phyloP scores from a whole-genome alignment of 2,888 invertebrate genomes.

The Drosophila picticornis region DNA sequence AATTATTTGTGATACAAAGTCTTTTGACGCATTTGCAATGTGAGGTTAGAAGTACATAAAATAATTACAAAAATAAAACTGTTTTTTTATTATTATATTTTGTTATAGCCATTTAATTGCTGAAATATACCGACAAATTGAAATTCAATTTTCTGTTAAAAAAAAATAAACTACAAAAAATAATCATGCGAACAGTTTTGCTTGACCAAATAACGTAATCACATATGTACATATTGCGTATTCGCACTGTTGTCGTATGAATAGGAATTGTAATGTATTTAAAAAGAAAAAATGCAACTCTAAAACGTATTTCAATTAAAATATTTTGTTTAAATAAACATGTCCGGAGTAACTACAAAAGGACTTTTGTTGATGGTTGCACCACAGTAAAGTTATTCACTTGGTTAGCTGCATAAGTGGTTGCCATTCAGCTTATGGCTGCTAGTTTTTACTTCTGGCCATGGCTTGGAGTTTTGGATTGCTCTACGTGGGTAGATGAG shows the following conservation, averaged over 20 bases:
- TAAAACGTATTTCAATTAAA: slow-evolving; percentile 71
- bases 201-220: not conserved
- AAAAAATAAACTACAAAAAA: not conserved
- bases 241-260: not conserved
- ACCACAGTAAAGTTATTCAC: slow-evolving; percentile 65
- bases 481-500: slow-evolving; percentile 7
- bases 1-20: no score
- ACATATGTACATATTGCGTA: not conserved
- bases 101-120: not conserved
- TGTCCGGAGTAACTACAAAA: slow-evolving; percentile 57
- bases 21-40: no score
- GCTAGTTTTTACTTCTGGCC: slow-evolving; percentile 9
- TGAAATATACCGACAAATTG: not conserved
- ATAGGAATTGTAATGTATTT: not conserved
- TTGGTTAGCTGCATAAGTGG: slow-evolving; percentile 63
- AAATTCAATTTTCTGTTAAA: not conserved
- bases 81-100: not conserved
- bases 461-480: slow-evolving; percentile 30
- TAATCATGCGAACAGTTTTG: not conserved
- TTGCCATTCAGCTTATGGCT: slow-evolving; percentile 10
- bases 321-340: slow-evolving; percentile 76
- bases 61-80: not conserved
- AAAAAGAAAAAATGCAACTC: slow-evolving; percentile 12
- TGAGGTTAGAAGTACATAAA: not conserved
- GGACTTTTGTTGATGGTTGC: slow-evolving; percentile 70